Evolutionary conservation across 2,113 vertebrate species (phyloP).

Genomic region (Genyomyrus donnyi): DNA sequence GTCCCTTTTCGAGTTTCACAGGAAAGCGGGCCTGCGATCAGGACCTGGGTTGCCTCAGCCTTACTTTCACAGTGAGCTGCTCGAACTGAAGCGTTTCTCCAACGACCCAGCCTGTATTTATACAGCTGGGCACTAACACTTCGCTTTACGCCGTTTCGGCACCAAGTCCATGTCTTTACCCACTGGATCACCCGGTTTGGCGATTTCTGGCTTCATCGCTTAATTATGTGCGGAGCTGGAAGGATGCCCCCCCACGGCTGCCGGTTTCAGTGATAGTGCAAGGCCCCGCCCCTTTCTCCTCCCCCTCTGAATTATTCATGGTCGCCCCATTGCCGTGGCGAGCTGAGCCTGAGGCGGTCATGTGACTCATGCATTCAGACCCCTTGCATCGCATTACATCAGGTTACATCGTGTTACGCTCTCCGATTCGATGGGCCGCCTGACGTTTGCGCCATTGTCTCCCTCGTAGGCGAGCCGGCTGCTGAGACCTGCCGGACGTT

Average conservation of each 20-base stretch:
- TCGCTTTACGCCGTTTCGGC: neutral
- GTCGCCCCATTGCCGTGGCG: constrained; percentile 30
- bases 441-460: neutral
- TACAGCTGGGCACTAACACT: neutral
- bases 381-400: constrained; percentile 7
- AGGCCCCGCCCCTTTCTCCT: neutral
- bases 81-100: neutral
- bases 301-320: constrained; percentile 57
- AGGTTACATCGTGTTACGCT: neutral
- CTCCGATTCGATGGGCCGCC: neutral
- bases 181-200: neutral
- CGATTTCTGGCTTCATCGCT: neutral
- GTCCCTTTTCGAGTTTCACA: neutral
- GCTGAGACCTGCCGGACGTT: constrained; percentile 70
- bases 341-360: constrained; percentile 36
- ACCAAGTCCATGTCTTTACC: neutral
- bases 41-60: neutral
- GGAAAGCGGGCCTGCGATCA: neutral
- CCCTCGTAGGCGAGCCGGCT: constrained; percentile 73
- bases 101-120: neutral
- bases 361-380: neutral
- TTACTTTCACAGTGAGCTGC: neutral
- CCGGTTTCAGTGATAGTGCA: neutral
- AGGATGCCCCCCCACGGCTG: neutral
- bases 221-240: neutral